Evolutionary conservation across 2,797 vertebrate species (phyloP).

Genomic region (Botia kubotai): DNA sequence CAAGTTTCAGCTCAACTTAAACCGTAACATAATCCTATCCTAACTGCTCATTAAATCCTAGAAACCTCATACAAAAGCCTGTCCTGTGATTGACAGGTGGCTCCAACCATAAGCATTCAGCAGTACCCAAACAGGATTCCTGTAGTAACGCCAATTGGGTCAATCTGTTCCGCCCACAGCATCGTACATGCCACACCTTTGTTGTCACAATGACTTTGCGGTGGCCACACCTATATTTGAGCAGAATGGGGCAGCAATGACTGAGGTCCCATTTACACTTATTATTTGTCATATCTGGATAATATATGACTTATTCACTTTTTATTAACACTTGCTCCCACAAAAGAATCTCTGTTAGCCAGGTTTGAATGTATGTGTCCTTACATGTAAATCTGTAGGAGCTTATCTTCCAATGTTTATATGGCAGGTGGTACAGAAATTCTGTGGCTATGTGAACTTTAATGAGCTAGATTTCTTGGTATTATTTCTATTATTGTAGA

Average conservation of each 20-base stretch:
- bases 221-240: conserved; percentile 34
- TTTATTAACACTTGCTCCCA: conserved; percentile 13
- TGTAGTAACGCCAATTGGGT: conserved; percentile 38
- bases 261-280: conserved; percentile 6
- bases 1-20: conserved; percentile 46
- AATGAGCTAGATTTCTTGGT: background rate
- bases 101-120: conserved; percentile 31
- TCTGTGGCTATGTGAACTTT: background rate
- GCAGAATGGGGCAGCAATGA: conserved; percentile 21
- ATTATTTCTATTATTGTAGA: background rate
- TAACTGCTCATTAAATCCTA: conserved; percentile 48
- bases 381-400: background rate
- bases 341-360: background rate
- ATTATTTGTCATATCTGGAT: background rate
- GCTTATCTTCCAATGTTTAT: background rate
- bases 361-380: background rate
- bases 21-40: conserved; percentile 41
- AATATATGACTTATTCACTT: conserved; percentile 2
- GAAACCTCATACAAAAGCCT: conserved; percentile 38
- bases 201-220: conserved; percentile 39
- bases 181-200: conserved; percentile 21
- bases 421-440: background rate
- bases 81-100: conserved; percentile 26
- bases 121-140: conserved; percentile 47
- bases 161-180: conserved; percentile 26